Evolutionary conservation across 2,113 vertebrate genomes (phyloP).

Genomic region (Colossoma macropomum): DNA sequence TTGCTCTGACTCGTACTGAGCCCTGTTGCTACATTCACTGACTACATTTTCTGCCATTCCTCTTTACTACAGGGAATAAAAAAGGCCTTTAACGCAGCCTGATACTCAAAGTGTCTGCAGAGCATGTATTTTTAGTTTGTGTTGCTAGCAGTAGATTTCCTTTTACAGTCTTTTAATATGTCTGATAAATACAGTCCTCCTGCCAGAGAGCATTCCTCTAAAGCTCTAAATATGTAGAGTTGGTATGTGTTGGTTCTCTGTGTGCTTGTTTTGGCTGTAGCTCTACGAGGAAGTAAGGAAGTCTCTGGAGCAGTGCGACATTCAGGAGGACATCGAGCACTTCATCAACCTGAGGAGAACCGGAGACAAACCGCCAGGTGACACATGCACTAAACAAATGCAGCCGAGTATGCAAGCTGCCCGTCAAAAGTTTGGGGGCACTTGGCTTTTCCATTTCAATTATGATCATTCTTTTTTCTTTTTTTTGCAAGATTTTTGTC

Average conservation of each 20-base stretch:
- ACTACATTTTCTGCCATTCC: too few relatives aligned
- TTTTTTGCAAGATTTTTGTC: too few relatives aligned
- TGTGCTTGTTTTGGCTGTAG: constrained; percentile 66
- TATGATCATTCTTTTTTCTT: too few relatives aligned
- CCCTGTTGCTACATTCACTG: too few relatives aligned
- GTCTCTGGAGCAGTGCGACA: constrained; percentile 88
- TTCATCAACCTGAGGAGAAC: constrained; percentile 87
- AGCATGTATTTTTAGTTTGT: neutral
- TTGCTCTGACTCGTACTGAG: too few relatives aligned
- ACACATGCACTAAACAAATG: neutral
- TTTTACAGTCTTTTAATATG: neutral
- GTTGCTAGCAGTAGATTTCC: neutral
- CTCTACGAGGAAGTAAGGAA: constrained; percentile 92
- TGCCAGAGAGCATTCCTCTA: neutral
- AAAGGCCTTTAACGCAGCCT: too few relatives aligned
- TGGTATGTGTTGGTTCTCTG: neutral
- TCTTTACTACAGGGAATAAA: too few relatives aligned
- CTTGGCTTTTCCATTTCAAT: too few relatives aligned
- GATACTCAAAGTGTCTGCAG: neutral
- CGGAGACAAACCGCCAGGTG: constrained; percentile 88
- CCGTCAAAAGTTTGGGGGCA: too few relatives aligned
- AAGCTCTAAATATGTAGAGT: neutral
- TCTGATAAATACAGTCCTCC: neutral
- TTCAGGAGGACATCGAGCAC: constrained; percentile 90
- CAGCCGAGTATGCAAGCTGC: neutral